These are phyloP conservation scores for Eupithecia pulchellata DNA, from an alignment of 2,888 invertebrate species.

Conservation along the genomic window DNA sequence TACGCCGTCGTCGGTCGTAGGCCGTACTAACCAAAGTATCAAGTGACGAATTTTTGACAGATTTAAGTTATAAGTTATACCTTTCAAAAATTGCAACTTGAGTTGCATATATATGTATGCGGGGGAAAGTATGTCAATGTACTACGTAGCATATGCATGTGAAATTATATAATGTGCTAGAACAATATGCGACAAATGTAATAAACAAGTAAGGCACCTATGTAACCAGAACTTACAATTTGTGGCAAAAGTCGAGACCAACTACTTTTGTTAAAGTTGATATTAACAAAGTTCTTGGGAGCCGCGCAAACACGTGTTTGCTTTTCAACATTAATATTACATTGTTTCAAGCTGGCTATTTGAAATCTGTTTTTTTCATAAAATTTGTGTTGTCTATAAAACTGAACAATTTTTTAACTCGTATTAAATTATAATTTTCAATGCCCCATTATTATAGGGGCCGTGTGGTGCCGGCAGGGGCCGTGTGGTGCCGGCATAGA, in stretches of 20 bases:
- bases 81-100: no score
- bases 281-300: conserved; percentile 26
- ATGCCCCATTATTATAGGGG: no score
- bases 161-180: neutral
- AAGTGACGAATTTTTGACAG: neutral
- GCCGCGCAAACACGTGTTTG: conserved; percentile 13
- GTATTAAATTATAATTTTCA: neutral
- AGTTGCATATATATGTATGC: neutral
- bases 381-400: neutral
- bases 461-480: no score
- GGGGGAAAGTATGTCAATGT: neutral
- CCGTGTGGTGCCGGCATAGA: no score
- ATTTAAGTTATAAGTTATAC: neutral
- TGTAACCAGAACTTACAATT: conserved; percentile 12
- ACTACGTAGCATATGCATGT: neutral
- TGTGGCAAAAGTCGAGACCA: conserved; percentile 11
- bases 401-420: neutral
- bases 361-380: neutral
- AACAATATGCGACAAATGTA: neutral
- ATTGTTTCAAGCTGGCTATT: conserved; percentile 5
- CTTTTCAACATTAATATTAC: conserved; percentile 8
- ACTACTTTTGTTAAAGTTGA: conserved; percentile 19
- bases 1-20: no score
- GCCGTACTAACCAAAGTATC: neutral
- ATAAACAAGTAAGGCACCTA: neutral